Evolutionary conservation across 2,888 invertebrate species (phyloP), one percentile per base, ranked within the genome.

Genomic region (Leptinotarsa haldemani): DNA sequence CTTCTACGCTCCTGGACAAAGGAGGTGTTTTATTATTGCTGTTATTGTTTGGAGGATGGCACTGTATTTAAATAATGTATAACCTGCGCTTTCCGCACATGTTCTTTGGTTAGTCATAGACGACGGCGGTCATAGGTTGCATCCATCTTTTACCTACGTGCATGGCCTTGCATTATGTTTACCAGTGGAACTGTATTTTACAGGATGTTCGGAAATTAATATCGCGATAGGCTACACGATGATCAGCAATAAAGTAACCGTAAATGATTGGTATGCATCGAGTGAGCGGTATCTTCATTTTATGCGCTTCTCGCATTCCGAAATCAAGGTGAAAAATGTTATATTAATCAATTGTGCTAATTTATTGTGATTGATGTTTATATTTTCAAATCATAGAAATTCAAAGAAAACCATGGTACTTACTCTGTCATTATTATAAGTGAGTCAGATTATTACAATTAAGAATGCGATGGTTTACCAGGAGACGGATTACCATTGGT

Each of bases 71-170:
- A 69, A 69, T 65, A 73, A 73, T 69, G 64, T 72, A 72, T 65
- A 22, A 65, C 63, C 68, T 66, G 68, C 69, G 69, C 69, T 73
- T 30, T 61, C 61, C 61, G 40, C 61, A 61, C 61, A 69, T 56
- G 73, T 73, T 69, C 65, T 56, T 69, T 56, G 69, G 69, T 69
- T 73, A 73, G 69, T 73, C 73, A 73, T 73, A 73, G 68, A 73
- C 12, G 63, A 47, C 56, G 65, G 30, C 69, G 73, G 73, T 69
- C 69, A 73, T 65, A 69, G 73, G 73, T 69, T 73, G 65, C 68
- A 73, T 64, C 53, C 64, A 64, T 68, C 64, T 61, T 40, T 30
- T 61, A 40, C 40, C 40, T 40, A 61, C 72, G 68, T 52, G 67
- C 69, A 73, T 61, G 53, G 61, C 68, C 68, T 72, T 68, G 73